Evolutionary conservation across 2,888 invertebrate species (phyloP).

Genomic region (Microctonus hyperodae): DNA sequence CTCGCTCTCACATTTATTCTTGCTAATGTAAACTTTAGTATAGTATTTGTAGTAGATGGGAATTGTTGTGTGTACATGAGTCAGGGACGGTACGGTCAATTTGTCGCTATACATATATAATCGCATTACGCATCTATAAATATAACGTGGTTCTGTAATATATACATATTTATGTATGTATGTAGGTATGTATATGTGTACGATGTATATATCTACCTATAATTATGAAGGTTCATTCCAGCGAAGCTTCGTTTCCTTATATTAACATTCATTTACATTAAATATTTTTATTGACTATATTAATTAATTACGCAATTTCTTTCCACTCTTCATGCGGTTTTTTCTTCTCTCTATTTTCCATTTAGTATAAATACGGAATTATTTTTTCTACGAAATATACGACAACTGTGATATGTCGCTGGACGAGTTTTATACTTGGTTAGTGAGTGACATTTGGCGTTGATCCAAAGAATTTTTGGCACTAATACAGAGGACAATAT

Average conservation of each 20-base stretch:
- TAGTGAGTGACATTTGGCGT: slow-evolving; percentile 5
- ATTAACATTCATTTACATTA: not conserved
- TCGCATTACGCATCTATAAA: slow-evolving; percentile 28
- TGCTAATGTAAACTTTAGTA: not conserved
- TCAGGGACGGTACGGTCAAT: slow-evolving; percentile 35
- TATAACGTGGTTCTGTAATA: slow-evolving; percentile 22
- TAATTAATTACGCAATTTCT: not conserved
- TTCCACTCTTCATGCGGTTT: not conserved
- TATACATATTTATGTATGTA: slow-evolving; percentile 1
- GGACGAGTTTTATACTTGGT: not conserved
- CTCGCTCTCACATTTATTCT: not conserved
- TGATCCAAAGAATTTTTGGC: not conserved
- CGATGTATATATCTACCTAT: too few species aligned
- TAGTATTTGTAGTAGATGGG: slow-evolving; percentile 11
- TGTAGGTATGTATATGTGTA: too few species aligned
- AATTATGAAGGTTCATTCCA: not conserved
- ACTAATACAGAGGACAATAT: not conserved
- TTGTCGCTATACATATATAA: slow-evolving; percentile 22
- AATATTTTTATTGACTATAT: not conserved
- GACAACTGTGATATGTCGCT: not conserved
- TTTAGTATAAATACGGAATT: not conserved
- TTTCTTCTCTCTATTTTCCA: not conserved
- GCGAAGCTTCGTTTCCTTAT: not conserved
- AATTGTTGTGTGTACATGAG: slow-evolving; percentile 28
- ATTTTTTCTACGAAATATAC: not conserved